Percentiles rank a stretch among this genome's conserved stretches.
Evolutionary conservation across 2,113 vertebrate genomes (phyloP).

Genomic region (Chamaetylas fuelleborni): DNA sequence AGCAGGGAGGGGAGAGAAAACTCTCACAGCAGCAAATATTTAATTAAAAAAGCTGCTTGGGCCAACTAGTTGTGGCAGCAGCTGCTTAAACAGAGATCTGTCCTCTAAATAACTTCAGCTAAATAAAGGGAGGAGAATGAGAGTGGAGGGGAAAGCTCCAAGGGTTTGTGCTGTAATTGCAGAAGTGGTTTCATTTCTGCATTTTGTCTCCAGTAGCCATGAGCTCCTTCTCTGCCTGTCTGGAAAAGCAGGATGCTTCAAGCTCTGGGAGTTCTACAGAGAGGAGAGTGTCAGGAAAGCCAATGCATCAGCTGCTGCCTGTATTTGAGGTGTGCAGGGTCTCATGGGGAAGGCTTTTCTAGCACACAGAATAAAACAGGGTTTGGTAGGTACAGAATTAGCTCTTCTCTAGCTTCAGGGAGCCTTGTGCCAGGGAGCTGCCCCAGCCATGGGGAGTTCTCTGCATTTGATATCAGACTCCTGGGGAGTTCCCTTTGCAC

Average conservation of each 20-base stretch:
- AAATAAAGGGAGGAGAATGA: background rate
- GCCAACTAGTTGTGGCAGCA: conserved; percentile 33
- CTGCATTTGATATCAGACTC: fast-evolving
- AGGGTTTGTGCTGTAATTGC: background rate
- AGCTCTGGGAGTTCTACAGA: background rate
- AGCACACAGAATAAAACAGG: fast-evolving
- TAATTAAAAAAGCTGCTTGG: conserved; percentile 63
- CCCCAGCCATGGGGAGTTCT: background rate
- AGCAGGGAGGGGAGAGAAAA: background rate
- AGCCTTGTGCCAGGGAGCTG: background rate
- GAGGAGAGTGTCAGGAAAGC: background rate
- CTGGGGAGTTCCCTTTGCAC: background rate
- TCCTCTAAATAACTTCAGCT: conserved; percentile 59
- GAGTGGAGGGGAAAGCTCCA: conserved; percentile 4
- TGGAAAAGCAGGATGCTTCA: background rate
- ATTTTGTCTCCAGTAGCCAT: background rate
- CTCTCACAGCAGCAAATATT: conserved; percentile 61
- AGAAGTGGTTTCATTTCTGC: background rate
- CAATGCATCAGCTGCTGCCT: fast-evolving
- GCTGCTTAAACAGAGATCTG: conserved; percentile 70
- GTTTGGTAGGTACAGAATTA: background rate
- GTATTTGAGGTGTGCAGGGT: fast-evolving
- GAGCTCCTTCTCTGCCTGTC: background rate
- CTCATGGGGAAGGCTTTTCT: background rate
- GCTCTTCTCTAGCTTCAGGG: background rate